Evolutionary conservation across 2,113 vertebrate genomes (phyloP), one percentile per base, ranked within the genome.

Genomic region (Tyto alba): DNA sequence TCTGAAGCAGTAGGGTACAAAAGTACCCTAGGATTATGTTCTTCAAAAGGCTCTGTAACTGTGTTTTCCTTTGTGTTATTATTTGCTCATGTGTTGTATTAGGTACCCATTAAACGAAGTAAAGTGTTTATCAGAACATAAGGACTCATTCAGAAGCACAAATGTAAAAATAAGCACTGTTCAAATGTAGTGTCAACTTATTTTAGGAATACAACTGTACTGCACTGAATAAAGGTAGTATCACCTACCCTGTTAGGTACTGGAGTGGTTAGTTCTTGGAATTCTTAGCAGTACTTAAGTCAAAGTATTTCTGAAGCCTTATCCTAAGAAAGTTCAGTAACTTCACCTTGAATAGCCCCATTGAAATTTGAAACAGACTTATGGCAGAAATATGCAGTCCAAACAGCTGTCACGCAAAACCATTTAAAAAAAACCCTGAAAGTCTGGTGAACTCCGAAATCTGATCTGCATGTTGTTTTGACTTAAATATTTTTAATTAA

Each of bases 321-420:
- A 45, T 62, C 48, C 29, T 69, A 63, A 89, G 34, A 47, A 83
- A 69, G 53, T 86, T 92, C 30, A 60, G 13, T 74, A 86, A 71
- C n/a, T 88, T 95, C 83, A 94, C 90, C 93, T 90, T 94, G 73
- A 95, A 75, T 86, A 89, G 72, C 93, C 72, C 25, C 17, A 7
- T 5, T 59, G 71, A 81, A 96, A 96, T 96, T 53, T 88, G 68
- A 89, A 94, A 81, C 76, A 94, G 85, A 94, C 94, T 85, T 93
- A 52, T 90, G 73, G 68, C n/a, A 95, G 88, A 81, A 92, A 40
- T 79, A 91, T 71, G 78, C 91, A 59, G 52, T 59, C 68, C 17
- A 56, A 92, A 86, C 72, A 97, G 60, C 85, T 96, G 88, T 86
- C 85, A 71, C 0, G 3, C 72, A 81, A 92, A 94, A 71, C 55